Percentiles rank a stretch among this genome's conserved stretches.
Conservation (phyloP, 2,888 invertebrate species). For the Capitulum mitella region DNA sequence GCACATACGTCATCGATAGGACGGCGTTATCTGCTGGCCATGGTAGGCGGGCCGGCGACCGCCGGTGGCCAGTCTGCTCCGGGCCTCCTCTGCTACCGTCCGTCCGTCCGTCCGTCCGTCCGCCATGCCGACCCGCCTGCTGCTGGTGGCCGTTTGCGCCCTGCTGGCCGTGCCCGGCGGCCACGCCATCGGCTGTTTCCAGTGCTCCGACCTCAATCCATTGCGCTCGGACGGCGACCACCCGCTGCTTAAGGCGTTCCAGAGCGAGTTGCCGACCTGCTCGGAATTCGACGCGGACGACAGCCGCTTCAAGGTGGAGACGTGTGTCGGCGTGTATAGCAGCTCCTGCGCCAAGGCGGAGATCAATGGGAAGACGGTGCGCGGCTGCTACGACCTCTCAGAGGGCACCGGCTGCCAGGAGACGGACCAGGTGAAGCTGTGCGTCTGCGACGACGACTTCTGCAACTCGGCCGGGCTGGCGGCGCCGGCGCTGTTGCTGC, state of each 20-base stretch:
- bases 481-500: neutral
- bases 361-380: neutral
- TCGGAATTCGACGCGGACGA: neutral
- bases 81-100: neutral
- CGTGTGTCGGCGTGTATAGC: neutral
- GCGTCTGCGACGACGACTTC: neutral
- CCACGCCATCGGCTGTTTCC: neutral
- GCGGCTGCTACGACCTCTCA: neutral
- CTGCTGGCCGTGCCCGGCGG: neutral
- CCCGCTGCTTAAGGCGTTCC: neutral
- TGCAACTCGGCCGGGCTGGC: slow-evolving; percentile 3
- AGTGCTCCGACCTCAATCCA: neutral
- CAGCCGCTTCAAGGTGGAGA: neutral
- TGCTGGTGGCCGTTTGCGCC: neutral
- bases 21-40: too few species aligned
- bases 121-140: neutral
- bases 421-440: neutral
- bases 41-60: too few species aligned
- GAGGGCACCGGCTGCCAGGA: neutral
- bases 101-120: too few species aligned
- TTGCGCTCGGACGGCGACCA: neutral
- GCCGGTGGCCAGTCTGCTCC: neutral
- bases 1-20: too few species aligned
- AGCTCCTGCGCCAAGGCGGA: neutral
- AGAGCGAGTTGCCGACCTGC: neutral